Evolutionary conservation across 2,797 vertebrate species (phyloP).

Genomic region (Esox lucius): DNA sequence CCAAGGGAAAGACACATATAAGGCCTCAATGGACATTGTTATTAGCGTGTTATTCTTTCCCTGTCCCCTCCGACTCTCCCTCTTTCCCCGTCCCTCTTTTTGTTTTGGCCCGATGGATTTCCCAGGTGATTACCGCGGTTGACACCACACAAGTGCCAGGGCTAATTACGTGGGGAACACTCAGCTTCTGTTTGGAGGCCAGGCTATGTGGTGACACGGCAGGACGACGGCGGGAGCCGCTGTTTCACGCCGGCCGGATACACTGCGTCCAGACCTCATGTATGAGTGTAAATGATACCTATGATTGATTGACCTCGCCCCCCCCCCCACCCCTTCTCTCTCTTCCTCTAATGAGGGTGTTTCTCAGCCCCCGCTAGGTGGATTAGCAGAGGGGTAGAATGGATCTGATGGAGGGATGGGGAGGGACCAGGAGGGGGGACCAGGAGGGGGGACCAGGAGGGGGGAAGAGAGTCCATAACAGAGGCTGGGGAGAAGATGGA

Average conservation of each 20-base stretch:
- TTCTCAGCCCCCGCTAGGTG: background rate
- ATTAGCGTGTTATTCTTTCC: slow-evolving; percentile 53
- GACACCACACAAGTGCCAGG: slow-evolving; percentile 26
- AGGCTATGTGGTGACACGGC: background rate
- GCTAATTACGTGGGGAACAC: slow-evolving; percentile 41
- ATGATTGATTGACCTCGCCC: too few relatives aligned
- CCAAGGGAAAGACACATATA: slow-evolving; percentile 53
- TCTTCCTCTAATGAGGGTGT: slow-evolving; percentile 14
- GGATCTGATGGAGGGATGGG: slow-evolving; percentile 47
- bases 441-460: slow-evolving; percentile 32
- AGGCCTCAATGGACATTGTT: slow-evolving; percentile 64
- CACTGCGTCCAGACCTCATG: background rate
- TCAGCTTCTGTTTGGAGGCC: background rate
- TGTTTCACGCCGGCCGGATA: background rate
- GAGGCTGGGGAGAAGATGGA: slow-evolving; percentile 28
- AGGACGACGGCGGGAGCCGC: background rate
- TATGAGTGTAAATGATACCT: too few relatives aligned
- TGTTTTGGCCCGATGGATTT: slow-evolving; percentile 30
- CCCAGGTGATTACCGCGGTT: slow-evolving; percentile 51
- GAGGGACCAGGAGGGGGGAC: slow-evolving; percentile 12
- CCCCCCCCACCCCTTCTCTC: background rate
- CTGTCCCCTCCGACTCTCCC: slow-evolving; percentile 17
- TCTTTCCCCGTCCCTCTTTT: slow-evolving; percentile 5
- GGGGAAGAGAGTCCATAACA: background rate
- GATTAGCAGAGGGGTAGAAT: slow-evolving; percentile 18